These are phyloP conservation scores for Epinephelus awoara DNA, from an alignment of 2,797 vertebrate genomes.

Conservation along the genomic window DNA sequence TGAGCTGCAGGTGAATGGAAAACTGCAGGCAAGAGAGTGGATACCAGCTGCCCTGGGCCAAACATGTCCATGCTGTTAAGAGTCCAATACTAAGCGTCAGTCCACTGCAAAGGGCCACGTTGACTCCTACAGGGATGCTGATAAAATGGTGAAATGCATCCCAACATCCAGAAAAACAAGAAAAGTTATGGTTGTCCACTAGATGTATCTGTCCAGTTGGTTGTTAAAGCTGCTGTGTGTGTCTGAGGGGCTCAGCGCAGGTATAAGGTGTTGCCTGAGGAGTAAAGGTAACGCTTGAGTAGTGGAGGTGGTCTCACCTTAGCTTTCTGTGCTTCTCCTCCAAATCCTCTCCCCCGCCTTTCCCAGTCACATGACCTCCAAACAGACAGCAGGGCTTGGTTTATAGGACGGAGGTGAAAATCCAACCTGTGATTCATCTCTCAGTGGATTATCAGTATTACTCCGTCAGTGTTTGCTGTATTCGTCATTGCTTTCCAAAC, in stretches of 20 bases:
- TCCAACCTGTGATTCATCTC: slow-evolving; percentile 63
- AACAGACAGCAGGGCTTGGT: slow-evolving; percentile 61
- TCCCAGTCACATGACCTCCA: slow-evolving; percentile 76
- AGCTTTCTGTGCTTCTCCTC: slow-evolving; percentile 70
- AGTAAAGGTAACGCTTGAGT: slow-evolving; percentile 66
- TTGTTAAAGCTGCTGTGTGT: slow-evolving; percentile 17
- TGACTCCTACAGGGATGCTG: slow-evolving; percentile 43
- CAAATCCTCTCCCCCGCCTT: slow-evolving; percentile 58
- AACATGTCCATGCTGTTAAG: slow-evolving; percentile 83
- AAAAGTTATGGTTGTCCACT: background rate
- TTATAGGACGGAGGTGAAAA: slow-evolving; percentile 64
- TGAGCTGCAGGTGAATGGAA: slow-evolving; percentile 85
- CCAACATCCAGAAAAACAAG: slow-evolving; percentile 21
- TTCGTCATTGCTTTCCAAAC: slow-evolving; percentile 53
- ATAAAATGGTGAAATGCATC: slow-evolving; percentile 52
- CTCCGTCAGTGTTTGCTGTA: slow-evolving; percentile 20
- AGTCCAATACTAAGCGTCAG: slow-evolving; percentile 46
- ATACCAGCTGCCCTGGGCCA: slow-evolving; percentile 83
- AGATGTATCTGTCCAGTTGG: slow-evolving; percentile 26
- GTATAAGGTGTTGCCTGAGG: slow-evolving; percentile 59
- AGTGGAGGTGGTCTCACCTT: slow-evolving; percentile 76
- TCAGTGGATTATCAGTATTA: slow-evolving; percentile 43
- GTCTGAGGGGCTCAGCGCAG: slow-evolving; percentile 44
- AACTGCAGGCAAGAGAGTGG: slow-evolving; percentile 83
- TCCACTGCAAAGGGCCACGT: slow-evolving; percentile 43